Base-by-base conservation (phyloP, 2,888 invertebrate genomes). In the Tromatobia lineatoria region DNA sequence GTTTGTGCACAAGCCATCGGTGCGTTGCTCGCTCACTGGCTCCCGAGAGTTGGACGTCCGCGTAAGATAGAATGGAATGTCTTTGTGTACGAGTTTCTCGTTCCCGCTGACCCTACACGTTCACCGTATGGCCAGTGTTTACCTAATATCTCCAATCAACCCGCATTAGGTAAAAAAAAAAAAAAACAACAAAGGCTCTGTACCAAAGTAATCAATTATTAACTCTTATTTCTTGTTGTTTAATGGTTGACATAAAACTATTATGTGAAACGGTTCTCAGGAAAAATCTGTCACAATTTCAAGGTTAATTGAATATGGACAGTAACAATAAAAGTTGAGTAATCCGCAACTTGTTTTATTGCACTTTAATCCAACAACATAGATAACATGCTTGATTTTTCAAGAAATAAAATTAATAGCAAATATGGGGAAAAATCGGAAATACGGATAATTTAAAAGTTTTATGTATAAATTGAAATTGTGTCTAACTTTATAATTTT, bases 1-100 rank as follows among this genome's bases (percentile, higher is more conserved):
- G 38, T 38, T 38, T 38, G 61, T 18, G 54, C 34, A 47, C 69
- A 74, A 82, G 74, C 73, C 73, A 38, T 38, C 25, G 70, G 71
- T 75, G 75, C 64, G 42, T 54, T 34, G 47, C 67, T 77, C 67
- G 73, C 69, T 45, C n/a, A 38, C 38, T 38, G 38, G 34, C 54
- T 59, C 71, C 47, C 50, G 50, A 52, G 54, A 67, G 59, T 67
- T 64, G 84, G 82, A 86, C 71, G 80, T 75, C 84, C 77, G 80
- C 88, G 90, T 90, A 88, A 90, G 87, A 88, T 87, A 86, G 89
- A 90, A 90, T 89, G 90, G 90, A 90, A 90, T 90, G 91, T 87
- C 86, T 90, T 90, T 90, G 90, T 90, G 89, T 88, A 86, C 88
- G 78, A 82, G 75, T 87, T 86, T 79, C 79, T 83, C 83, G 78